Percentiles rank a stretch among this genome's conserved stretches.
phyloP scores from a whole-genome alignment of 2,888 invertebrate species.

The Artemia sinica region DNA sequence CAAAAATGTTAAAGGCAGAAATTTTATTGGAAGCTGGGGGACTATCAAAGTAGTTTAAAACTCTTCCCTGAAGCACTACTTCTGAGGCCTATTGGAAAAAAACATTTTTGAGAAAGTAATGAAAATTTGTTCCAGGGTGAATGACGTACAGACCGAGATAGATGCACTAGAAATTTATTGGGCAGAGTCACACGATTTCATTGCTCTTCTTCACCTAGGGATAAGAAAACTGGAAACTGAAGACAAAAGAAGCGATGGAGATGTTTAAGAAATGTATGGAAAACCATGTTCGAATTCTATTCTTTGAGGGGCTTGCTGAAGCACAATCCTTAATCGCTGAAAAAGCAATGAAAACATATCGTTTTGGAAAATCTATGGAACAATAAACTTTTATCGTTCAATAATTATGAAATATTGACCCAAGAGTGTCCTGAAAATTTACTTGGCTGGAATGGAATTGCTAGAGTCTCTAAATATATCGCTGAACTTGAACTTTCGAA shows the following conservation, averaged over 20 bases:
- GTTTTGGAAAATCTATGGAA: too few relatives aligned
- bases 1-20: background rate
- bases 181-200: background rate
- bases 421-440: too few relatives aligned
- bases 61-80: background rate
- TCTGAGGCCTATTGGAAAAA: background rate
- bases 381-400: too few relatives aligned
- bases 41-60: background rate
- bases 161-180: background rate
- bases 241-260: background rate
- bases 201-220: background rate
- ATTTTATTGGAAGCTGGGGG: background rate
- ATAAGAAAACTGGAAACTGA: background rate
- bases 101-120: background rate
- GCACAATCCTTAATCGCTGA: background rate
- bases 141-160: background rate
- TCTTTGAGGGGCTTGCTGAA: conserved; percentile 7
- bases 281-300: background rate
- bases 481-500: background rate
- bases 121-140: background rate
- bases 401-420: too few relatives aligned
- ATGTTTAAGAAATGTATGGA: background rate
- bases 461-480: background rate
- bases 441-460: background rate
- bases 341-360: background rate